Evolutionary conservation across 37 sponge, comb jelly and placozoan species (phyloP), one percentile per base, ranked within the genome.

Genomic region (Spongia lamella): DNA sequence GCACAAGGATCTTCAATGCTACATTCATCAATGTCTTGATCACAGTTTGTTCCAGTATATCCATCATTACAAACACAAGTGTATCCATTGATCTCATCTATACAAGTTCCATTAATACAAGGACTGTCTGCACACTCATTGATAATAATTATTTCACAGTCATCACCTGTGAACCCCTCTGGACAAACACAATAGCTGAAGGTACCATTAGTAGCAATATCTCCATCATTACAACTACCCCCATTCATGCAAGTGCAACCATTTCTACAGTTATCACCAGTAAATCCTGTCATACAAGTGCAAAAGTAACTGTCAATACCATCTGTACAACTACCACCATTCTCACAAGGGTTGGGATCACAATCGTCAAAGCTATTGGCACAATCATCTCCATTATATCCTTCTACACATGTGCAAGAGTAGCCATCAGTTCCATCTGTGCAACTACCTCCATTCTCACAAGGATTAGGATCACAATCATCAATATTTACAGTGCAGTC

Each of bases 231-330:
- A 9, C 47, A 43, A 43, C 9, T 43, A 43, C 47, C 47, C 47
- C 72, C 72, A 69, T 89, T 89, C 4, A 61, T 14, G 26, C 90
- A 89, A n/a, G 39, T n/a, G n/a, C n/a, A n/a, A n/a, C n/a, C n/a
- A n/a, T n/a, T n/a, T n/a, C n/a, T n/a, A n/a, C n/a, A n/a, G n/a
- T n/a, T n/a, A n/a, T n/a, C n/a, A n/a, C n/a, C n/a, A n/a, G n/a
- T n/a, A n/a, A n/a, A n/a, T n/a, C n/a, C n/a, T n/a, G n/a, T n/a
- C n/a, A n/a, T n/a, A n/a, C n/a, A n/a, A n/a, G n/a, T n/a, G n/a
- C n/a, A 33, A 20, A 3, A 7, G n/a, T 72, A 38, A 4, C 20
- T 0, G 26, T 38, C 34, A 14, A 56, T 31, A 19, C 31, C 53
- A 27, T 73, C 47, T 27, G 16, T 26, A 34, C 83, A 82, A 16